These are phyloP conservation scores for Anguilla obscura DNA, from an alignment of 2,797 vertebrate species.

Conservation along the genomic window DNA sequence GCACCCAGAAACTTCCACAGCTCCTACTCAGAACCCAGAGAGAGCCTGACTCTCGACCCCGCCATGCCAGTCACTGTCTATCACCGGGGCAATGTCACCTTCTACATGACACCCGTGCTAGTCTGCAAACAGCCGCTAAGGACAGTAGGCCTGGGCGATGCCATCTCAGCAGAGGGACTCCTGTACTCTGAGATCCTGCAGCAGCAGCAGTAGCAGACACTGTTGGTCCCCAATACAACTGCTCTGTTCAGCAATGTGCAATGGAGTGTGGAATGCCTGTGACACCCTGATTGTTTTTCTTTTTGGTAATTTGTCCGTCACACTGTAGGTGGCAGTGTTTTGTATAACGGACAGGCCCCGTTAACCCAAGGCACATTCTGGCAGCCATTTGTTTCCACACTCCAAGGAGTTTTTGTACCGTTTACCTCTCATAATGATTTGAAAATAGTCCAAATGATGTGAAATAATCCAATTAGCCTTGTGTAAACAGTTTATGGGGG, in stretches of 20 bases:
- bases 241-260: slow-evolving; percentile 12
- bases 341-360: slow-evolving; percentile 1
- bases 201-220: slow-evolving; percentile 53
- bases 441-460: neutral
- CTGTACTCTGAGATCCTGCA: slow-evolving; percentile 80
- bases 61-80: slow-evolving; percentile 69
- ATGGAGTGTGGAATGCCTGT: neutral
- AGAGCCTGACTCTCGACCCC: slow-evolving; percentile 64
- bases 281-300: neutral
- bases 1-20: slow-evolving; percentile 80
- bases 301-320: neutral
- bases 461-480: slow-evolving; percentile 1
- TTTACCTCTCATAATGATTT: neutral
- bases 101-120: slow-evolving; percentile 76
- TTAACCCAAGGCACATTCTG: neutral
- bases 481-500: neutral
- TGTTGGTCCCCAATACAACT: neutral
- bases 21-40: slow-evolving; percentile 58
- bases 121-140: slow-evolving; percentile 75
- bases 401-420: slow-evolving; percentile 3
- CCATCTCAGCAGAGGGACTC: slow-evolving; percentile 93
- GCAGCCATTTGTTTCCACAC: slow-evolving; percentile 9
- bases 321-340: neutral
- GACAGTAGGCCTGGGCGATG: slow-evolving; percentile 86
- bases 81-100: slow-evolving; percentile 70